These are phyloP conservation scores for Tipula unca DNA, from an alignment of 2,888 invertebrate species.

Conservation along the genomic window DNA sequence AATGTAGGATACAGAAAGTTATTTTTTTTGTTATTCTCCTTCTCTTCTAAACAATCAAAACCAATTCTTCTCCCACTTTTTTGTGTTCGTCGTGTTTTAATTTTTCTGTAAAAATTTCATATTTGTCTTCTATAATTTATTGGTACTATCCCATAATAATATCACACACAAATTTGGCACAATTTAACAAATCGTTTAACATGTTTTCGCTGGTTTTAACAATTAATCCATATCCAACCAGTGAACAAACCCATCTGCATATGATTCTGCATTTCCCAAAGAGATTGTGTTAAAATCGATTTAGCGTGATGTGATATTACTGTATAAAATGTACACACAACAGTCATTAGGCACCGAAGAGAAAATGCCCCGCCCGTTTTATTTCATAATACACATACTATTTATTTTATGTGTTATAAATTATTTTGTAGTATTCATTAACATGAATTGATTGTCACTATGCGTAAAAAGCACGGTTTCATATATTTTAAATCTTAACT, in stretches of 20 bases:
- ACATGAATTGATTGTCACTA: neutral
- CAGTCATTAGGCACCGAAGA: neutral
- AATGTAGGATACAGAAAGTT: neutral
- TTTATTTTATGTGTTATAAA: neutral
- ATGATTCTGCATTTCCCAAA: neutral
- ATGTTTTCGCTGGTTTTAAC: neutral
- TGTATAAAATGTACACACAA: neutral
- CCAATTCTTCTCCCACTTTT: neutral
- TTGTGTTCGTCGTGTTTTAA: neutral
- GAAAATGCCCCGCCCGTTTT: slow-evolving; percentile 1
- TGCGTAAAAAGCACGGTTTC: no score
- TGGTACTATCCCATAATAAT: no score
- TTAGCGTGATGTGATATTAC: neutral
- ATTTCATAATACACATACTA: neutral
- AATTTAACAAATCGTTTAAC: neutral
- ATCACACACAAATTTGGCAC: neutral
- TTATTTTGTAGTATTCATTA: neutral
- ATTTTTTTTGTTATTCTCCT: neutral
- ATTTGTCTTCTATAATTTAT: neutral
- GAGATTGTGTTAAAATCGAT: neutral
- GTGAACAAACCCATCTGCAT: neutral
- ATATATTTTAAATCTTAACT: no score
- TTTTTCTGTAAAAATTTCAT: neutral
- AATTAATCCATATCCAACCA: neutral
- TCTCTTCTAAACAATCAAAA: neutral